phyloP scores from a whole-genome alignment of 2,888 invertebrate genomes.

The Amblyjoppa proteus region DNA sequence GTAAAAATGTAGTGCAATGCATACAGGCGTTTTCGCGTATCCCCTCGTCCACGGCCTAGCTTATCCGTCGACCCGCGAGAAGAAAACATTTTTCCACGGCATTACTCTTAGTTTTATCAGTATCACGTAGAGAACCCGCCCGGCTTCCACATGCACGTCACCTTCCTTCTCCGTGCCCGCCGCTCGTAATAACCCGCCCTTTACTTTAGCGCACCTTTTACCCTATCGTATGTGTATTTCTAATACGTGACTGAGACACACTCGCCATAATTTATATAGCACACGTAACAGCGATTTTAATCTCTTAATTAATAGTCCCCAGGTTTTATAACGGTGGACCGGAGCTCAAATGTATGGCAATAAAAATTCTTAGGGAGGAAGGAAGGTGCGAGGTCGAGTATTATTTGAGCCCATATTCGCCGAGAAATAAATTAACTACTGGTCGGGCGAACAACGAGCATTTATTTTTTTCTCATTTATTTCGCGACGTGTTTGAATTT shows the following conservation, averaged over 20 bases:
- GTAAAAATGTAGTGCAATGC: slow-evolving; percentile 27
- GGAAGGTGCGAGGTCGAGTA: not conserved
- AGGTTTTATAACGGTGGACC: slow-evolving; percentile 7
- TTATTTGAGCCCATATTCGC: not conserved
- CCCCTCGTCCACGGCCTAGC: slow-evolving; percentile 16
- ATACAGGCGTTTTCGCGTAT: slow-evolving; percentile 8
- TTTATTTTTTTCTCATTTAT: not conserved
- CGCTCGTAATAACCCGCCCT: slow-evolving; percentile 44
- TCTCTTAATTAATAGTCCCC: slow-evolving; percentile 72
- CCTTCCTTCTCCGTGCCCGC: slow-evolving; percentile 33
- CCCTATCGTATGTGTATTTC: slow-evolving; percentile 66
- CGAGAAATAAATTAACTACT: not conserved
- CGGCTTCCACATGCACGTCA: slow-evolving; percentile 15
- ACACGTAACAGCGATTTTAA: slow-evolving; percentile 65
- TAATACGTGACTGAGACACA: slow-evolving; percentile 65
- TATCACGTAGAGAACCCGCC: slow-evolving; percentile 63
- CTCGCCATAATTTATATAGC: slow-evolving; percentile 51
- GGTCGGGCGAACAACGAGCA: not conserved
- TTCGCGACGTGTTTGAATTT: not conserved
- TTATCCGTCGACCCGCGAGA: slow-evolving; percentile 61
- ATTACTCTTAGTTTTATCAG: slow-evolving; percentile 81
- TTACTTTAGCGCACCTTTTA: slow-evolving; percentile 29
- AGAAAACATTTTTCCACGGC: slow-evolving; percentile 79
- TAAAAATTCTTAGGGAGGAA: not conserved
- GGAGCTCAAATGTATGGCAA: not conserved